Conservation (phyloP, 2,113 vertebrate species). For the Neodon shergylaensis region DNA sequence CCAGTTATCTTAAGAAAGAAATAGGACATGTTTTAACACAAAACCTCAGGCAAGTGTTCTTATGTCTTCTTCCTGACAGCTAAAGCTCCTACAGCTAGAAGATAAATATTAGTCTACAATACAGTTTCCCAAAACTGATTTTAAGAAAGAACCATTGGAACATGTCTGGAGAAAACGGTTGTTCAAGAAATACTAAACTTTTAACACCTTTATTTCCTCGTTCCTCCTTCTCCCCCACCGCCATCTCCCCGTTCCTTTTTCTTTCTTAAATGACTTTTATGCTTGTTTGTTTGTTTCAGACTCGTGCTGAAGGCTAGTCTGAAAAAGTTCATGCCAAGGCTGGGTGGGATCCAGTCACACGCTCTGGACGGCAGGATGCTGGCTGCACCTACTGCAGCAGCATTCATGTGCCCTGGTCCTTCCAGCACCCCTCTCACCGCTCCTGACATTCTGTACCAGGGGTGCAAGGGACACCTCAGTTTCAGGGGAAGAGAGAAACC, state of each 20-base stretch:
- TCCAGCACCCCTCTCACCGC: not conserved
- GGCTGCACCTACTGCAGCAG: not conserved
- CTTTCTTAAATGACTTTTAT: not conserved
- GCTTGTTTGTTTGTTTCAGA: not conserved
- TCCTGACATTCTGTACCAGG: not conserved
- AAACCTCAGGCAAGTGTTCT: not conserved
- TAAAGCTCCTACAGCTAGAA: constrained; percentile 55
- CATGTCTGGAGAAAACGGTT: constrained; percentile 44
- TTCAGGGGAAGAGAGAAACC: not conserved
- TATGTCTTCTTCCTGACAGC: constrained; percentile 37
- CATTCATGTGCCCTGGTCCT: not conserved
- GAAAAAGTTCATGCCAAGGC: not conserved
- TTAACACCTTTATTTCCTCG: not conserved
- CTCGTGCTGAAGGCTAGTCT: constrained; percentile 12
- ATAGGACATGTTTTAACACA: constrained; percentile 22
- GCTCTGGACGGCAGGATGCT: not conserved
- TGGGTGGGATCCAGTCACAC: not conserved
- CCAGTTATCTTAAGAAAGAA: constrained; percentile 94
- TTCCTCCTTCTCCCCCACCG: not conserved
- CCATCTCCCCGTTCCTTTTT: not conserved
- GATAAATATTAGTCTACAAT: constrained; percentile 59
- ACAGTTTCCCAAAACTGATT: constrained; percentile 47
- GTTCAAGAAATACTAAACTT: not conserved
- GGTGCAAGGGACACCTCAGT: not conserved
- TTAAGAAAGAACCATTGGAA: constrained; percentile 36